A percentile compares a stretch with the other conserved stretches of the same genome.
Conservation (phyloP, 2,113 vertebrate genomes). For the Sinocyclocheilus anophthalmus region DNA sequence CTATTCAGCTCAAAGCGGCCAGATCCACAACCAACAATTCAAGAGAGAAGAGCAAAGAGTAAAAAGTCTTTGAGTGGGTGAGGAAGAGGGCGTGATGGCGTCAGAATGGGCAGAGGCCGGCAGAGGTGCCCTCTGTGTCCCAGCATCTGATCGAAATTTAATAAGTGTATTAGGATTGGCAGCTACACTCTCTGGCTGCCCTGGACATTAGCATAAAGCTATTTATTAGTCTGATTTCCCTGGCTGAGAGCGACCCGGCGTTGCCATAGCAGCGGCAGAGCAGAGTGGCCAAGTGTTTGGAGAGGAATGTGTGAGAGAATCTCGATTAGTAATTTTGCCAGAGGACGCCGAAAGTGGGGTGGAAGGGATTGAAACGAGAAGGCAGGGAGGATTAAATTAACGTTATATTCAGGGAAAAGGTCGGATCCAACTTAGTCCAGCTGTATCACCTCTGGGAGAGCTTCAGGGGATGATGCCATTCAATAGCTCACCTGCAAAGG, state of each 20-base stretch:
- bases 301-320: slow-evolving; percentile 60
- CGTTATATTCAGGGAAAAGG: slow-evolving; percentile 21
- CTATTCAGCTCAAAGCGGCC: slow-evolving; percentile 4
- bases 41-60: background rate
- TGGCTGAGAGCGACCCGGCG: slow-evolving; percentile 67
- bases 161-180: slow-evolving; percentile 81
- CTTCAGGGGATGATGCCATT: background rate
- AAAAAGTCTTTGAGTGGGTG: slow-evolving; percentile 14
- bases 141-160: slow-evolving; percentile 62
- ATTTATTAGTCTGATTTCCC: slow-evolving; percentile 84
- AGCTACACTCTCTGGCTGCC: slow-evolving; percentile 67
- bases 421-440: background rate
- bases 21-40: slow-evolving; percentile 33
- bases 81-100: background rate
- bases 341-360: slow-evolving; percentile 39
- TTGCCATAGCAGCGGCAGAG: slow-evolving; percentile 64
- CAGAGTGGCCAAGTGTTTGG: slow-evolving; percentile 58
- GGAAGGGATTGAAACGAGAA: slow-evolving; percentile 34
- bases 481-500: background rate
- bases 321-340: slow-evolving; percentile 64
- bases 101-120: slow-evolving; percentile 5
- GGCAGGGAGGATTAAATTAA: slow-evolving; percentile 13
- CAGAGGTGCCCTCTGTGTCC: slow-evolving; percentile 48
- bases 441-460: background rate
- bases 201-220: slow-evolving; percentile 82